Evolutionary conservation across 92 coral and sea anemone species (phyloP), one percentile per base, ranked within the genome.

Genomic region (Paragorgia papillata): DNA sequence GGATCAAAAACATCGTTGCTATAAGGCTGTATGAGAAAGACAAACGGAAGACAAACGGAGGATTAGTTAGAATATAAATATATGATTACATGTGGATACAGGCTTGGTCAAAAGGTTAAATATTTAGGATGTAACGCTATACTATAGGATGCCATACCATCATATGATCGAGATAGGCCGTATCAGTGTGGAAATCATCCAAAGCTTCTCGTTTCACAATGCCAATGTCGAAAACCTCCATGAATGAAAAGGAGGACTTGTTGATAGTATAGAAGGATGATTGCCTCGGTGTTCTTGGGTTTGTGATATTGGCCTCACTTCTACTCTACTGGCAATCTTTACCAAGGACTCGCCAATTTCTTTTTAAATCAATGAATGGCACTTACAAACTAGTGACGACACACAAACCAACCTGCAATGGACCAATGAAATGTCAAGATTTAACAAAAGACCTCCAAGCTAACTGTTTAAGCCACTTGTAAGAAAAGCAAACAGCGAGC

Each of bases 1-100:
- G 87, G 86, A 27, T 89, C 99, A 73, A 71, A 54, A 0, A 91
- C 99, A 61, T 82, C 86, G 76, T 54, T 79, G 74, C 67, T 71
- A 83, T 91, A 85, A 26, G 80, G 88, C 88, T 89, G 66, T 15
- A 57, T 18, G 19, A 46, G 33, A 69, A 29, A 74, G 33, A 51
- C 26, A 64, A 24, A 74, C 25, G 37, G 54, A 68, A 46, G 53
- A 46, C n/a, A n/a, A 46, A 46, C 2, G 15, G n/a, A 7, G 53
- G 12, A 12, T 4, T 5, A 37, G 43, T 37, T 5, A 37, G 43
- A 37, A 12, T 37, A 12, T 4, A 12, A 37, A n/a, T n/a, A n/a
- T n/a, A n/a, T n/a, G n/a, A n/a, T n/a, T n/a, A n/a, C n/a, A n/a
- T n/a, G n/a, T n/a, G n/a, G n/a, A n/a, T n/a, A n/a, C n/a, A n/a